Conservation (phyloP, 2,797 vertebrate species). For the Odontamblyopus rebecca region DNA sequence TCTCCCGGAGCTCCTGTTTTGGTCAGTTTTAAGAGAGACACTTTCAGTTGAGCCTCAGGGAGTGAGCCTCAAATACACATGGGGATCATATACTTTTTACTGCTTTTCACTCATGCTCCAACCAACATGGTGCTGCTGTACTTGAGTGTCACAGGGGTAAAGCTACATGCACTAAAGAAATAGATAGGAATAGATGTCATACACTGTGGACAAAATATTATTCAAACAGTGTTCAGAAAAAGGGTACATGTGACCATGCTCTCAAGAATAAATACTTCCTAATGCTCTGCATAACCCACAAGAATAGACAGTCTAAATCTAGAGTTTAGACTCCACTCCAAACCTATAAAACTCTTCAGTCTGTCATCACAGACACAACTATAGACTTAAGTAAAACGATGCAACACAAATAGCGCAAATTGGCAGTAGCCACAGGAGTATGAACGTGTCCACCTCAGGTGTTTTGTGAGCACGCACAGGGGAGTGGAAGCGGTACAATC, state of each 20-base stretch:
- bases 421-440: conserved; percentile 32
- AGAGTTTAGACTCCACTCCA: conserved; percentile 39
- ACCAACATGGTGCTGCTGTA: conserved; percentile 15
- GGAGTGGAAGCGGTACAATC: neutral
- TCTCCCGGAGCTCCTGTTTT: conserved; percentile 98
- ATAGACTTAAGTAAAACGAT: conserved; percentile 21
- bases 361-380: neutral
- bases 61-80: conserved; percentile 64
- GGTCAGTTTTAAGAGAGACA: conserved; percentile 98
- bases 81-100: conserved; percentile 5
- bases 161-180: conserved; percentile 33
- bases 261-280: conserved; percentile 34
- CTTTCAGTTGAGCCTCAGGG: conserved; percentile 91
- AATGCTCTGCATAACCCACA: conserved; percentile 61
- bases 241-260: conserved; percentile 15
- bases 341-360: conserved; percentile 26
- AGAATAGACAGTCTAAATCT: conserved; percentile 61
- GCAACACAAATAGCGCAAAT: conserved; percentile 18
- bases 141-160: conserved; percentile 28
- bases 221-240: conserved; percentile 13
- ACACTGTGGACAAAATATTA: neutral
- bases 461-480: conserved; percentile 38
- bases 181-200: conserved; percentile 11
- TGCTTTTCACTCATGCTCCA: conserved; percentile 44
- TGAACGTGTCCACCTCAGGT: conserved; percentile 30